Evolutionary conservation across 2,888 invertebrate genomes (phyloP).

Genomic region (Drepanosiphum platanoidis): DNA sequence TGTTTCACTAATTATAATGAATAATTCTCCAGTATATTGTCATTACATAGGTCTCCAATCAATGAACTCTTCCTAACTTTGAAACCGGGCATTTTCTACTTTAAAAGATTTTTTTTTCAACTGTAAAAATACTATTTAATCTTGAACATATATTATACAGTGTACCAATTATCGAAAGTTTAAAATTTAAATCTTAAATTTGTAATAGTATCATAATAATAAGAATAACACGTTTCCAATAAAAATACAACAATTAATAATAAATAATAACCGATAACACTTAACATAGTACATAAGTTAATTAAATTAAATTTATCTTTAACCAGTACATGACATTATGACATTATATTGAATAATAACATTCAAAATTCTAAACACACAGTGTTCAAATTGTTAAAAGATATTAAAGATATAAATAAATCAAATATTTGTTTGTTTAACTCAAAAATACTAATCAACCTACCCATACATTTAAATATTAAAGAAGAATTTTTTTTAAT

Average conservation of each 20-base stretch:
- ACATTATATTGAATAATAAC: no score
- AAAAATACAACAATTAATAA: not conserved
- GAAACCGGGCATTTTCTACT: not conserved
- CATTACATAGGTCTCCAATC: not conserved
- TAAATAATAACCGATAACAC: not conserved
- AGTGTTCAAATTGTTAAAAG: no score
- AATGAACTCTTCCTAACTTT: not conserved
- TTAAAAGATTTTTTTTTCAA: not conserved
- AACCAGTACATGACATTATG: not conserved
- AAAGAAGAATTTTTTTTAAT: no score
- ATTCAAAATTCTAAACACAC: not conserved
- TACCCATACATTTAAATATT: no score
- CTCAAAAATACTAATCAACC: not conserved
- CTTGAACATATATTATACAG: no score
- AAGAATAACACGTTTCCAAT: not conserved
- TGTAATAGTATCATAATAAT: no score
- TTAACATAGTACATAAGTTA: not conserved
- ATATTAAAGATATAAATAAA: not conserved
- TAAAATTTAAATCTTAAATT: no score
- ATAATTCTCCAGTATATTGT: no score
- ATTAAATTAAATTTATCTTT: not conserved
- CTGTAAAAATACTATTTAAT: no score
- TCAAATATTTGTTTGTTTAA: not conserved
- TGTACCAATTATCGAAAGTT: no score
- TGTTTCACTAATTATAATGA: not conserved